Percentiles rank a stretch among this genome's conserved stretches.
phyloP scores from a whole-genome alignment of 2,113 vertebrate species.

The Muscicapa adusta region DNA sequence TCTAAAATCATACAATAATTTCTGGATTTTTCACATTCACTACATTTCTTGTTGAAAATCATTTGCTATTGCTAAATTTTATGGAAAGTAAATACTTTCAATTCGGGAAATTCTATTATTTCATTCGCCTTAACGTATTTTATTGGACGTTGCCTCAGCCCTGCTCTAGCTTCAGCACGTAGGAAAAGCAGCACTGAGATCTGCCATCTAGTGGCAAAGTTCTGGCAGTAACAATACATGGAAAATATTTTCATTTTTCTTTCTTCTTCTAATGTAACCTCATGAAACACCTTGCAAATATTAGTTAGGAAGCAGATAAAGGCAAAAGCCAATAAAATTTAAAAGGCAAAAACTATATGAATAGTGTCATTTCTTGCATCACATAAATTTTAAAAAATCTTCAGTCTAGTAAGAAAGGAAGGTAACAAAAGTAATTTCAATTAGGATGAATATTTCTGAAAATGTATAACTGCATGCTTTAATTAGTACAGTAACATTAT shows the following conservation, averaged over 20 bases:
- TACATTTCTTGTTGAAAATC: background rate
- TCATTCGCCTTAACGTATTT: background rate
- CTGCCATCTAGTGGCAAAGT: conserved; percentile 61
- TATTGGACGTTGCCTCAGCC: background rate
- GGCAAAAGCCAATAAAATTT: background rate
- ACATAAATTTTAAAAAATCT: background rate
- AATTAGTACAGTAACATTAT: background rate
- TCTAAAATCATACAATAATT: background rate
- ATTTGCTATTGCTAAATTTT: background rate
- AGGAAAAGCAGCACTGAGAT: background rate
- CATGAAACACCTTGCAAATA: background rate
- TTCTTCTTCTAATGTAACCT: background rate
- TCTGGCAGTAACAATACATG: background rate
- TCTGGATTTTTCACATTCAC: background rate
- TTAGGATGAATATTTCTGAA: background rate
- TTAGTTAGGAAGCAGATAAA: background rate
- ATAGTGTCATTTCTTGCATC: background rate
- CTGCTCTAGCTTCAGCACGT: background rate
- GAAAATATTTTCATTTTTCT: background rate
- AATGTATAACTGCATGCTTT: background rate
- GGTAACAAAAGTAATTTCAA: background rate
- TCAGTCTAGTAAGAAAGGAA: background rate
- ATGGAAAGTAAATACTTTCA: background rate
- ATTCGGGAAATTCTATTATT: background rate
- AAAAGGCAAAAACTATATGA: background rate